Evolutionary conservation across 2,797 vertebrate species (phyloP).

Genomic region (Lophura swinhoii): DNA sequence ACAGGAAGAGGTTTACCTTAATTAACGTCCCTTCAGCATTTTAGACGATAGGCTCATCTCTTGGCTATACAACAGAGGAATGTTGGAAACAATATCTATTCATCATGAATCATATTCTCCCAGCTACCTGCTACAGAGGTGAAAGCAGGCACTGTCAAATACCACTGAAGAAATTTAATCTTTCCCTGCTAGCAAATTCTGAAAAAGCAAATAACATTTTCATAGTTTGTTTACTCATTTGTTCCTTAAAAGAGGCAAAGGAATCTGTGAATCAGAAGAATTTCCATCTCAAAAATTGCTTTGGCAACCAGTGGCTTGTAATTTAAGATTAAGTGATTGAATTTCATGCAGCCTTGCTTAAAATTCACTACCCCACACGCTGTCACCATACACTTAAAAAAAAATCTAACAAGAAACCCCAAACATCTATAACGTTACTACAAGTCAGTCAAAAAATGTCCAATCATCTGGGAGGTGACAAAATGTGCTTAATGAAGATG

Average conservation of each 20-base stretch:
- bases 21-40: background rate
- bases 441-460: background rate
- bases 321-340: constrained; percentile 66
- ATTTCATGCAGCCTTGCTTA: constrained; percentile 61
- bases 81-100: constrained; percentile 18
- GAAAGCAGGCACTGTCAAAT: constrained; percentile 85
- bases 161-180: constrained; percentile 83
- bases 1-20: constrained; percentile 7
- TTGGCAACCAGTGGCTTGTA: constrained; percentile 63
- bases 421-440: background rate
- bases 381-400: background rate
- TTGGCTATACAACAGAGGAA: constrained; percentile 61
- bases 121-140: constrained; percentile 85
- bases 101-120: constrained; percentile 57
- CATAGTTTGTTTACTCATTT: constrained; percentile 61
- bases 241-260: constrained; percentile 55
- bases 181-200: constrained; percentile 83
- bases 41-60: constrained; percentile 39
- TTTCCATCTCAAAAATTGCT: constrained; percentile 64
- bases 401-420: background rate
- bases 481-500: constrained; percentile 48
- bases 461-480: constrained; percentile 45
- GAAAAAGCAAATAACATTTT: constrained; percentile 62
- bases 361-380: constrained; percentile 48
- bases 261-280: constrained; percentile 51